Conservation (phyloP, 2,888 invertebrate genomes). For the Buathra laborator region DNA sequence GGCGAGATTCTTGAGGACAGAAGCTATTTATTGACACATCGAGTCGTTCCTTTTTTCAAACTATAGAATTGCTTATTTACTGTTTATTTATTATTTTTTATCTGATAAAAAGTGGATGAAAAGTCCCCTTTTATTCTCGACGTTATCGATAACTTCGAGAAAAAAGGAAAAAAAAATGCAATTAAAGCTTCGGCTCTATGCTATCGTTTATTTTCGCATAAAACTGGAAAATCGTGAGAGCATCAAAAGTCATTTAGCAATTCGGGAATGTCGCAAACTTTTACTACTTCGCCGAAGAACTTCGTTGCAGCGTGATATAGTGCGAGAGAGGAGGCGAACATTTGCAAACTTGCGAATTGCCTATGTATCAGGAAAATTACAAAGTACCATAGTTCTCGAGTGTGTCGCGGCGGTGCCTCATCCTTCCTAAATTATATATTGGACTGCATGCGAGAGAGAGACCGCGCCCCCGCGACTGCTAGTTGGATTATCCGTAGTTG, state of each 20-base stretch:
- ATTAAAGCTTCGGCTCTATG: neutral
- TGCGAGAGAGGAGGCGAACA: neutral
- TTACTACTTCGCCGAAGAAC: neutral
- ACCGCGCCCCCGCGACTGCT: neutral
- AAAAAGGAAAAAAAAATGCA: neutral
- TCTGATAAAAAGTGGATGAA: neutral
- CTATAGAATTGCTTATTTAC: neutral
- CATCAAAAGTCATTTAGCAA: neutral
- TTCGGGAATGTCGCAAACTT: neutral
- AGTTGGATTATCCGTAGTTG: conserved; percentile 6
- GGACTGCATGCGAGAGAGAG: neutral
- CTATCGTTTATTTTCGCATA: neutral
- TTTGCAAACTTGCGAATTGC: neutral
- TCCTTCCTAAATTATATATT: neutral
- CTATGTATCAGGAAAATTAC: conserved; percentile 4
- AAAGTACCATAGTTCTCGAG: neutral
- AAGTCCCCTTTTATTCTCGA: no score
- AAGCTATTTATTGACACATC: neutral
- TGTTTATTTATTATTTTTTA: neutral
- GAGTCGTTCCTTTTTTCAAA: neutral
- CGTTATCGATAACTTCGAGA: no score
- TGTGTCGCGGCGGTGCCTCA: neutral
- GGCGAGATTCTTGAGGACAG: conserved; percentile 16
- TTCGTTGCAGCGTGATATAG: neutral
- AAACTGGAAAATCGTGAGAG: neutral